A percentile compares a stretch with the other conserved stretches of the same genome.
Evolutionary conservation across 1,140 invertebrate species (phyloP).

Genomic region (Drosophila orosa): DNA sequence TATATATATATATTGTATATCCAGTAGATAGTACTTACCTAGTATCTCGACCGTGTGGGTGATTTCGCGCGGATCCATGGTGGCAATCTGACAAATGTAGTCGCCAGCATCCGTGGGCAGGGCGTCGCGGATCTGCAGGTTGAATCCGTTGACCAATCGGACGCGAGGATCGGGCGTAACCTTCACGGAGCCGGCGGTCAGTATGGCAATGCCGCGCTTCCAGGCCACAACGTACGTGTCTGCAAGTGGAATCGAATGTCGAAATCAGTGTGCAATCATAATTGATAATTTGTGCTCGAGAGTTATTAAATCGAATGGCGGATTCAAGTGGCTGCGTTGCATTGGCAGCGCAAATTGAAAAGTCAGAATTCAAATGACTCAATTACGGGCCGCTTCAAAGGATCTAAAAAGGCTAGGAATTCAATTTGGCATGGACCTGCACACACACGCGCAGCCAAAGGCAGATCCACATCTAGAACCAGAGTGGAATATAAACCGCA

Average conservation of each 20-base stretch:
- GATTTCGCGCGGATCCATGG: constrained; percentile 86
- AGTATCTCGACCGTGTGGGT: constrained; percentile 87
- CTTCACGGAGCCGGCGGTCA: constrained; percentile 86
- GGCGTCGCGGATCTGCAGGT: constrained; percentile 86
- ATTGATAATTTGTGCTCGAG: constrained; percentile 68
- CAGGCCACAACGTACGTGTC: constrained; percentile 86
- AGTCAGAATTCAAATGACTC: constrained; percentile 81
- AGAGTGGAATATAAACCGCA: constrained; percentile 57
- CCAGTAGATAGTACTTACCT: constrained; percentile 84
- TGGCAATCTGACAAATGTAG: constrained; percentile 87
- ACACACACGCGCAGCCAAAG: constrained; percentile 25
- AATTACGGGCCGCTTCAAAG: constrained; percentile 78
- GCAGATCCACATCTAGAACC: constrained; percentile 12
- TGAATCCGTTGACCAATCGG: constrained; percentile 85
- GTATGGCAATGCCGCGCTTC: constrained; percentile 86
- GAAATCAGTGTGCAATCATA: constrained; percentile 38
- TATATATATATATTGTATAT: constrained; percentile 9
- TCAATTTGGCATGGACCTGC: constrained; percentile 78
- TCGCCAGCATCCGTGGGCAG: constrained; percentile 86
- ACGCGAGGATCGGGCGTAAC: constrained; percentile 86
- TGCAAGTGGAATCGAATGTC: constrained; percentile 47
- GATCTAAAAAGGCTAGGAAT: constrained; percentile 82
- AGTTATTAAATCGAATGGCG: constrained; percentile 64
- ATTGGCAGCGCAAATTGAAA: constrained; percentile 70
- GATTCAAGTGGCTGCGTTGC: constrained; percentile 29